Base-by-base conservation (phyloP, 2,888 invertebrate species). In the Mythimna pallens region DNA sequence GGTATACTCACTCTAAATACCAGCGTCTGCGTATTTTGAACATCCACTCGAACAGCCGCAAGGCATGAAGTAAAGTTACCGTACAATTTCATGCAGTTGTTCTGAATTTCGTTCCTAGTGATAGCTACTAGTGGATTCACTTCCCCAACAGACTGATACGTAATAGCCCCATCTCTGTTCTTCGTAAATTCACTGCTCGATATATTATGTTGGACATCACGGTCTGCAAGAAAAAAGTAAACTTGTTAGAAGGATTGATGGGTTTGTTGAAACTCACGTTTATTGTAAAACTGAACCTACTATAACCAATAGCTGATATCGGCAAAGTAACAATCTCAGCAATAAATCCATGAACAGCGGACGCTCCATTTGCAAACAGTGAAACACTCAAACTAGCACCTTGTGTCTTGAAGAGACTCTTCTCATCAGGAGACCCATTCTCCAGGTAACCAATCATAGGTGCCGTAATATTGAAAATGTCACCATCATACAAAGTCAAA, bases 311-410 rank as follows among this genome's bases (percentile, higher is more conserved):
- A 10, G 98, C 98, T 59, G 99, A 98, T 89, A 99, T 98, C 0
- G 99, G 99, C 57, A 99, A 95, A 0, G 99, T 99, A 0, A 99
- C 98, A 66, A 99, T 97, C 96, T 99, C 99, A 22, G 99, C 99
- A 80, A 99, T 98, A 90, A 99, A 99, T 36, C 99, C 99, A 93
- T 99, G 98, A 22, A 97, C 97, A n/a, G 98, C 98, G 43, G 99
- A 98, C 1, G 99, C 99, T 36, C 99, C 99, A 85, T 99, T 99
- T 0, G 99, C 99, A 89, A 99, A 98, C 30, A 99, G 93, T 89
- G 99, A 98, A 0, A 99, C 96, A 87, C 99, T 99, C 84, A 99
- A 93, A 86, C 98, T 98, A 0, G 98, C 97, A 30, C 98, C 97
- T 70, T 97, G 97, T 0, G 98, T 98, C 88, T 96, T 97, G 88